Base-by-base conservation (phyloP, 2,888 invertebrate species). In the Oegoconia quadripuncta region DNA sequence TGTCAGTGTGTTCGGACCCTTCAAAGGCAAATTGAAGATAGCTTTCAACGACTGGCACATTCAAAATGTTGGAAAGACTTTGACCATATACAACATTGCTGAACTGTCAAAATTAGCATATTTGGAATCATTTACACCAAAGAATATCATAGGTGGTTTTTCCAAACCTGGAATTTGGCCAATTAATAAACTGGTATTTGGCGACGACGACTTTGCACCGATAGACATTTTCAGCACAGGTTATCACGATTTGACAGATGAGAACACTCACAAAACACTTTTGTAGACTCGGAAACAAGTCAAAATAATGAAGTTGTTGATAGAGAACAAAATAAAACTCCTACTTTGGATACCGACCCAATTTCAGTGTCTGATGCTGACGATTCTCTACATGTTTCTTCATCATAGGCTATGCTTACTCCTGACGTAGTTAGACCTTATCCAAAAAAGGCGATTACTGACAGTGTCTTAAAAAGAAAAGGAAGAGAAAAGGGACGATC, bases 21-120 rank as follows among this genome's bases (percentile, higher is more conserved):
- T 55, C 27, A 53, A 55, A 48, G 16, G 28, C 4, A 45, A 45
- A 38, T 36, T 44, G 13, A 37, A 34, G 16, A 28, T 52, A 28
- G 47, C 49, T 32, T 47, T 45, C 18, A 55, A 52, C 31, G 46
- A 52, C 31, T 52, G 54, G 50, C 50, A n/a, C n/a, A n/a, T n/a
- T n/a, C n/a, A n/a, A n/a, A n/a, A n/a, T n/a, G 46, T 46, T 38
- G 34, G 48, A 15, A 45, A n/a, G n/a, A n/a, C n/a, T n/a, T n/a
- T n/a, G n/a, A n/a, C 41, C 22, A 51, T 50, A 31, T 46, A 49
- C 35, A 46, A 46, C 28, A 39, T 42, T 37, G 34, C 43, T 29
- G 34, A 41, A 39, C 36, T 42, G 15, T 31, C 37, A 35, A 48
- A 46, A 44, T 22, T 41, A 34, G 48, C 51, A 39, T 48, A 37